Conservation (phyloP, 2,113 vertebrate genomes). For the Furnarius figulus region DNA sequence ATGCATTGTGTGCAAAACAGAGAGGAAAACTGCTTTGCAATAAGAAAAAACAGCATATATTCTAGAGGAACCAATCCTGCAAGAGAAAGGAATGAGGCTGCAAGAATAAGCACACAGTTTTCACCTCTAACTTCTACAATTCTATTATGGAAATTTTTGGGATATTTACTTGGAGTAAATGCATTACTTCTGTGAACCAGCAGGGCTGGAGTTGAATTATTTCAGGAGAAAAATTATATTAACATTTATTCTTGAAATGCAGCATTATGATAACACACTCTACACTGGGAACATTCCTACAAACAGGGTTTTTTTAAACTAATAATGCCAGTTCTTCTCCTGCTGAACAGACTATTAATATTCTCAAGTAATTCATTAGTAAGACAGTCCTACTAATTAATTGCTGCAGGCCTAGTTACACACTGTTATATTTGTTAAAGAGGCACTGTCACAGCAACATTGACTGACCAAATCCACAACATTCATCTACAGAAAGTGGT, state of each 20-base stretch:
- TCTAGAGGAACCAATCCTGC: neutral
- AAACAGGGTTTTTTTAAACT: neutral
- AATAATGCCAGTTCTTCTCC: neutral
- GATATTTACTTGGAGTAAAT: neutral
- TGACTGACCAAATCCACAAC: neutral
- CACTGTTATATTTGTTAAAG: neutral
- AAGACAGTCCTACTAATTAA: neutral
- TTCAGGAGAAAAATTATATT: neutral
- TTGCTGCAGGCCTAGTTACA: neutral
- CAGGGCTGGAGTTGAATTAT: neutral
- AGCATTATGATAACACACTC: neutral
- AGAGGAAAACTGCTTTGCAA: neutral
- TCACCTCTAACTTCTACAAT: neutral
- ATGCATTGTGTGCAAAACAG: neutral
- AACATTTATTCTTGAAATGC: neutral
- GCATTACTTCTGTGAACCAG: neutral
- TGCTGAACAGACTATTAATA: constrained; percentile 28
- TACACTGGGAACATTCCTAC: neutral
- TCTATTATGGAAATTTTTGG: neutral
- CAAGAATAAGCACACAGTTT: neutral
- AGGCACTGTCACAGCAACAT: neutral
- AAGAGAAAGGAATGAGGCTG: neutral
- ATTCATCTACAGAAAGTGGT: neutral
- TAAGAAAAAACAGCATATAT: neutral
- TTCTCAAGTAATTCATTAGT: constrained; percentile 15